Percentiles rank a stretch among this genome's conserved stretches.
These are phyloP conservation scores for Oryzias javanicus DNA, from an alignment of 2,113 vertebrate genomes.

Conservation along the genomic window DNA sequence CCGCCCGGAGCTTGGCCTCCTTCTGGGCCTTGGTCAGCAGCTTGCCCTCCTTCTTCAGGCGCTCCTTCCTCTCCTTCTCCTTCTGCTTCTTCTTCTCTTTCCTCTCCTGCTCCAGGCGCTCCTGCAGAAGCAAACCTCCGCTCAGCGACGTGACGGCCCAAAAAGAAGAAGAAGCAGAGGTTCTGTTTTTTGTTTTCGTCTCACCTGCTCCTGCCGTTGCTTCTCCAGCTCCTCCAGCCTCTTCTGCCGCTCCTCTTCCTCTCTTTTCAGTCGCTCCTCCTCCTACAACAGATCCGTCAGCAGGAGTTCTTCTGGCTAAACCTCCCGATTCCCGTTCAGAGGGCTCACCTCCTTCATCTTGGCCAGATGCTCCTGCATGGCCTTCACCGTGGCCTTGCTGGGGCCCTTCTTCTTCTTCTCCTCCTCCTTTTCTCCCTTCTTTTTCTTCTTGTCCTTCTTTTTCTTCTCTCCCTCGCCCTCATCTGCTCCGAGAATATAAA, in stretches of 20 bases:
- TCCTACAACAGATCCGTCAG: conserved; percentile 63
- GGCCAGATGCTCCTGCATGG: conserved; percentile 96
- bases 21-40: conserved; percentile 91
- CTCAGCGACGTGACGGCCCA: not conserved
- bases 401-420: conserved; percentile 98
- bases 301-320: too few species aligned
- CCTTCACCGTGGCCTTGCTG: conserved; percentile 94
- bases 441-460: conserved; percentile 91
- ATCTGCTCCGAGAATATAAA: conserved; percentile 43
- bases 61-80: conserved; percentile 96
- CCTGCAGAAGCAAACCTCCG: conserved; percentile 66
- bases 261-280: conserved; percentile 87
- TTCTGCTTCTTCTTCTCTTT: conserved; percentile 97
- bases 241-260: conserved; percentile 86
- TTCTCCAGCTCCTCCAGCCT: conserved; percentile 90
- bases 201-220: conserved; percentile 90
- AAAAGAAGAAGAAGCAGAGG: conserved; percentile 1
- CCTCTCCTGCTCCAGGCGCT: conserved; percentile 92
- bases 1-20: conserved; percentile 89
- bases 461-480: conserved; percentile 93
- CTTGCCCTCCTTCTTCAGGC: conserved; percentile 97
- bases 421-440: conserved; percentile 84
- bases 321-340: too few species aligned
- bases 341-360: conserved; percentile 85
- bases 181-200: too few species aligned